Evolutionary conservation across 2,888 invertebrate species (phyloP), one percentile per base, ranked within the genome.

Genomic region (Tinea pellionella): DNA sequence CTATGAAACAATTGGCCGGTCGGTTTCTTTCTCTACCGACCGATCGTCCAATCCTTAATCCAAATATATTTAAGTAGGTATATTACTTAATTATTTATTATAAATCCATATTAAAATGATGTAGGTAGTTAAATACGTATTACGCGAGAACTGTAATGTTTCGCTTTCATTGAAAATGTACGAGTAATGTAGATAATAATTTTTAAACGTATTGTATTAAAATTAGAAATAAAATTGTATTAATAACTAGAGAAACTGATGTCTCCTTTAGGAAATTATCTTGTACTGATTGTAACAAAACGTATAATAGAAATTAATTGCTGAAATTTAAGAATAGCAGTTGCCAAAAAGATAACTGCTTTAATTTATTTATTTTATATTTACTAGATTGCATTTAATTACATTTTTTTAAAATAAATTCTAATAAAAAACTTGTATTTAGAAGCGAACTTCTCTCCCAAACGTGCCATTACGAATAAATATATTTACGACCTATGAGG

Each of bases 191-290:
- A 55, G 24, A 19, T 19, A 55, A 55, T 24, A 24, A 12, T 7
- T 12, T 18, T 18, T 18, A 18, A 55, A 55, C 11, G n/a, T 55
- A 55, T 55, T 55, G 51, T 55, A 55, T 6, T n/a, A 55, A 19
- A 55, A 19, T 24, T 55, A 55, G 19, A 24, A 51, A 13, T 19
- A 55, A 24, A 55, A 55, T 12, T 55, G 55, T 55, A 29, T 19
- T n/a, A 55, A 6, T 24, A 55, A 55, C n/a, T 55, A 55, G 55
- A 55, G 16, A 47, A 55, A 47, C 3, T 24, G 55, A 24, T 8
- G 24, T 55, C 55, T 55, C 55, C 51, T 51, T 51, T 55, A 24
- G 29, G 29, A 29, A 18, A 9, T 55, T 55, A 29, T 55, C 55
- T 18, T 24, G 29, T 55, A 55, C 55, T 55, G 55, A 55, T 55